Conservation (phyloP, 2,113 vertebrate genomes). For the Bombycilla garrulus region DNA sequence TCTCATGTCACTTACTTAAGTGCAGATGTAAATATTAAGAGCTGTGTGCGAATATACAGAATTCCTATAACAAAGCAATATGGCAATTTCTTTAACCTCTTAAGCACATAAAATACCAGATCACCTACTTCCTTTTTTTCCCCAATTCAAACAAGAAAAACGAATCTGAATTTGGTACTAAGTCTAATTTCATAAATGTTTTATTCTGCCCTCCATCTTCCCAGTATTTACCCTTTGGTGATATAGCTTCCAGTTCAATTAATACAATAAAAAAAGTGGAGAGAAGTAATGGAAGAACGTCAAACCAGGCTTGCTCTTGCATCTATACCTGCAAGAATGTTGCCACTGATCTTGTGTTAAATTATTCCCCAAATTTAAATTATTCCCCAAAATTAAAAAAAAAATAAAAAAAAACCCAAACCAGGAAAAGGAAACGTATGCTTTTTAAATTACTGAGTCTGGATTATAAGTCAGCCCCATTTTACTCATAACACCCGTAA, state of each 20-base stretch:
- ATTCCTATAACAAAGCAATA: slow-evolving; percentile 29
- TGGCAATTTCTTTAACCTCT: background rate
- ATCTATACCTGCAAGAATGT: background rate
- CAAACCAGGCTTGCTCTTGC: background rate
- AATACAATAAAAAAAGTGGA: background rate
- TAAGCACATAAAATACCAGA: background rate
- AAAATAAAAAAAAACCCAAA: too few species aligned
- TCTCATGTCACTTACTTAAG: background rate
- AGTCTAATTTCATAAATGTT: background rate
- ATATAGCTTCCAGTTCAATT: background rate
- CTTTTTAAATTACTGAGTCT: background rate
- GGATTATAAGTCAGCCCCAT: background rate
- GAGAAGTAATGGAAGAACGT: background rate
- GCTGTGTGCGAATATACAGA: background rate
- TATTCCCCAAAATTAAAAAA: background rate
- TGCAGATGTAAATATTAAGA: background rate
- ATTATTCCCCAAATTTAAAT: background rate
- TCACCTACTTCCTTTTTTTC: background rate
- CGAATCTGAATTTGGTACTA: background rate
- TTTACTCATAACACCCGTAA: background rate
- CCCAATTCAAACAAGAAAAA: background rate
- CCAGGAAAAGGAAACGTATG: background rate
- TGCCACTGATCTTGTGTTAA: background rate
- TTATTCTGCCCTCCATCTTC: background rate
- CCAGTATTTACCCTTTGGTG: background rate